Base-by-base conservation (phyloP, 2,888 invertebrate genomes). In the Lamellibrachia columna region DNA sequence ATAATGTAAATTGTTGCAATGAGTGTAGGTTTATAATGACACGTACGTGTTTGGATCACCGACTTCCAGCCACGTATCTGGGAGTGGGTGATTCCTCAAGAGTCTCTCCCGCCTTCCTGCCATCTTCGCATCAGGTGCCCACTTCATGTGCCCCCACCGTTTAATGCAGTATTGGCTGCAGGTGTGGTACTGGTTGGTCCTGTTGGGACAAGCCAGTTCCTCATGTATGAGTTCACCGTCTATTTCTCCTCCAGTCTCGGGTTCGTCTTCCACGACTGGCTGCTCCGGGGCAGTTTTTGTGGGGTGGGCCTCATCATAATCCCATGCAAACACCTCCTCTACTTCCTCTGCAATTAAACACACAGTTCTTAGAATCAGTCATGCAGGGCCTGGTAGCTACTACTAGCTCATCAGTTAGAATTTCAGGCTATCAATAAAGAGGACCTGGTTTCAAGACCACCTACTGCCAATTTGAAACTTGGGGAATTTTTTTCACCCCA, bases 311-410 rank as follows among this genome's bases (percentile, higher is more conserved):
- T 97, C 98, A 96, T 98, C 99, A 96, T 99, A 99, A 96, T 98
- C 98, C 97, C 99, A 99, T 7, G 98, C 99, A 96, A 99, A 98
- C 55, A 99, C 98, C 97, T 99, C 99, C 97, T 99, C 99, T n/a
- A 95, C 95, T 92, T 95, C 95, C 93, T 95, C 95, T 75, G 75
- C 75, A 75, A 75, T 4, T n/a, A 75, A 92, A 55, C 40, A 92
- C 2, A 90, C 11, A 55, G 55, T 22, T 75, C n/a, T 22, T 75
- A 75, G 75, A 75, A 75, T 22, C 75, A 40, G 40, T 40, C 40
- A 40, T 40, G 40, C 1, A 40, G 40, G 40, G 40, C 40, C 40
- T 1, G 40, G 40, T 40, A 40, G 40, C 40, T 40, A 40, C 40
- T 40, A 40, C 40, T 40, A 40, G 40, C 40, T 40, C 40, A 40